Percentiles rank a stretch among this genome's conserved stretches.
Conservation (phyloP, 2,113 vertebrate species). For the Lepus timidus region DNA sequence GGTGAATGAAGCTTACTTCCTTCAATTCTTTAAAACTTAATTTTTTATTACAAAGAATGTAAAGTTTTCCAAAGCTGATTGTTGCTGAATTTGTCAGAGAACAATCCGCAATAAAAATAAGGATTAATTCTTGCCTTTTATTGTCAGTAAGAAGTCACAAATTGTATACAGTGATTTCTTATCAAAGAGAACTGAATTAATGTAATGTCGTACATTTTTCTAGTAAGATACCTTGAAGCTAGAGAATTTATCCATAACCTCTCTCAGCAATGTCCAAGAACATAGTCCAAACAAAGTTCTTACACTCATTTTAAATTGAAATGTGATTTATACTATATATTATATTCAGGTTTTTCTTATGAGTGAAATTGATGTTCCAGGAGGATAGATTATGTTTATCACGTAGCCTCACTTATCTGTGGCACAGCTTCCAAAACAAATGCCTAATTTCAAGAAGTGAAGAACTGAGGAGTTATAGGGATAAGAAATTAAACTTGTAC, state of each 20-base stretch:
- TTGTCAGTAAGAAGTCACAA: conserved; percentile 3
- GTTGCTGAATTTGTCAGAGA: conserved; percentile 47
- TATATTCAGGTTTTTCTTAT: conserved; percentile 7
- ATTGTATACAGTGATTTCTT: background rate
- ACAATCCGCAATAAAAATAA: conserved; percentile 18
- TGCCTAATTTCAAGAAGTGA: background rate
- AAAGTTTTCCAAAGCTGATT: conserved; percentile 12
- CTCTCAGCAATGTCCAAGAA: background rate
- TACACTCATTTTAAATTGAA: conserved; percentile 55
- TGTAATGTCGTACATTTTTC: conserved; percentile 9
- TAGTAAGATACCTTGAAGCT: background rate
- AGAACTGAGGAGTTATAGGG: background rate
- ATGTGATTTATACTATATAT: background rate
- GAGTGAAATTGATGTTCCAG: background rate
- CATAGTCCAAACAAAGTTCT: conserved; percentile 38
- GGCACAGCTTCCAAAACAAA: background rate
- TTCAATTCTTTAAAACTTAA: background rate
- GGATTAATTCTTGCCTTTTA: background rate
- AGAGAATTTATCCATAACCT: background rate
- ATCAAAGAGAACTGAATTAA: background rate
- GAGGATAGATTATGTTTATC: background rate
- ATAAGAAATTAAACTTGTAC: background rate
- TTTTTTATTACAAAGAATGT: background rate
- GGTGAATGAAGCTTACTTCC: background rate
- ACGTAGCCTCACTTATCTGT: background rate